Evolutionary conservation across 1,140 invertebrate genomes (phyloP), one percentile per base, ranked within the genome.

Genomic region (Bombus sibiricus): DNA sequence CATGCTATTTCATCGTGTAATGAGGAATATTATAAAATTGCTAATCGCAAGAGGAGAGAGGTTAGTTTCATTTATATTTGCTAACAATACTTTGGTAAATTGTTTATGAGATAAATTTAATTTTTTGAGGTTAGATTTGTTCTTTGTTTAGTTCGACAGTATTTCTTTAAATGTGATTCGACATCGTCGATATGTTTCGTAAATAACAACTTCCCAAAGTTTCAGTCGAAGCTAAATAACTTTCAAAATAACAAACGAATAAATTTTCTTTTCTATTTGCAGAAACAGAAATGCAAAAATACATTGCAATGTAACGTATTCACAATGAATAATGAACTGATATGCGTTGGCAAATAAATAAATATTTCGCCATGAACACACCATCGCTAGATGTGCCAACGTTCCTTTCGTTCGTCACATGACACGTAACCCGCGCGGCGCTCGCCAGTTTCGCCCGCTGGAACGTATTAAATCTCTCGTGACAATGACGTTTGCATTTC

Each of bases 401-500:
- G 76, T 32, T 32, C 59, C 43, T 71, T 53, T 37, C 43, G 64
- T 68, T 68, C 66, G 43, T 68, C 78, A 53, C 76, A n/a, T 37
- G 37, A 28, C 37, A 18, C 15, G 34, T n/a, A n/a, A 34, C 32
- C 39, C 47, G 68, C 39, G 25, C 32, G n/a, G 2, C 62, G 81
- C 9, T 53, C 81, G 62, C 62, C 81, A 66, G 53, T 76, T 78
- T 68, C 41, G 25, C 34, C 8, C 37, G 47, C n/a, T 28, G 41
- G 34, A 79, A 41, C 66, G 66, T 79, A 69, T 84, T 41, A 79
- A 84, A 84, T 84, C 82, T 84, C 66, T 78, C 82, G 76, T 79
- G 82, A 79, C 82, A 84, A 84, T 79, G 76, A 77, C 82, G 82
- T 84, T 84, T 84, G 82, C 76, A 79, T 84, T 84, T 79, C 75